Evolutionary conservation across 1,140 invertebrate genomes (phyloP).

Genomic region (Caenorhabditis elegans): DNA sequence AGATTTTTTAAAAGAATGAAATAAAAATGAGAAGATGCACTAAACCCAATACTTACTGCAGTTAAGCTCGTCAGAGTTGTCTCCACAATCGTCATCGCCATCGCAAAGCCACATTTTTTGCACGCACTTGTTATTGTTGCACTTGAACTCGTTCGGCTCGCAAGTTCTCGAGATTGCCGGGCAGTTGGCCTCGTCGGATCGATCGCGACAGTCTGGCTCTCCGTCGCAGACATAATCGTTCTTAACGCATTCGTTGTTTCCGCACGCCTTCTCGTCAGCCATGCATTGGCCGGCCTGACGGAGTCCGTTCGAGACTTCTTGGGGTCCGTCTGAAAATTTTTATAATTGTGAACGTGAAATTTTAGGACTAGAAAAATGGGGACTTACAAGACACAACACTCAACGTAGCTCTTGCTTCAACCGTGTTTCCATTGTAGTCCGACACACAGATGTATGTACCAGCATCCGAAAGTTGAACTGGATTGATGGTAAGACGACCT

Average conservation of each 20-base stretch:
- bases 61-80: conserved; percentile 74
- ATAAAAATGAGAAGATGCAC: too few species aligned
- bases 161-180: conserved; percentile 70
- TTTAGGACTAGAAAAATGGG: too few species aligned
- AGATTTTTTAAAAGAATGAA: too few species aligned
- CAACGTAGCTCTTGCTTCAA: conserved; percentile 60
- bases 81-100: conserved; percentile 86
- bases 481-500: conserved; percentile 54
- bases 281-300: conserved; percentile 70
- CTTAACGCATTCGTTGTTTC: conserved; percentile 85
- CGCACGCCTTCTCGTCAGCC: conserved; percentile 82
- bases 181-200: conserved; percentile 74
- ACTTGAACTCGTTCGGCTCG: conserved; percentile 89
- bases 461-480: conserved; percentile 46
- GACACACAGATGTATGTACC: conserved; percentile 65
- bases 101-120: conserved; percentile 87
- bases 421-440: conserved; percentile 57
- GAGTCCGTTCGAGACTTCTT: conserved; percentile 56
- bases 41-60: conserved; percentile 56
- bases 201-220: conserved; percentile 72
- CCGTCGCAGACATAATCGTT: conserved; percentile 81
- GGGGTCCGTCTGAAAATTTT: conserved; percentile 57
- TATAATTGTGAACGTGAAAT: neutral
- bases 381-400: conserved; percentile 60
- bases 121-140: conserved; percentile 83